These are phyloP conservation scores for Ormyrus rosae DNA, from an alignment of 2,888 invertebrate species.

Conservation along the genomic window DNA sequence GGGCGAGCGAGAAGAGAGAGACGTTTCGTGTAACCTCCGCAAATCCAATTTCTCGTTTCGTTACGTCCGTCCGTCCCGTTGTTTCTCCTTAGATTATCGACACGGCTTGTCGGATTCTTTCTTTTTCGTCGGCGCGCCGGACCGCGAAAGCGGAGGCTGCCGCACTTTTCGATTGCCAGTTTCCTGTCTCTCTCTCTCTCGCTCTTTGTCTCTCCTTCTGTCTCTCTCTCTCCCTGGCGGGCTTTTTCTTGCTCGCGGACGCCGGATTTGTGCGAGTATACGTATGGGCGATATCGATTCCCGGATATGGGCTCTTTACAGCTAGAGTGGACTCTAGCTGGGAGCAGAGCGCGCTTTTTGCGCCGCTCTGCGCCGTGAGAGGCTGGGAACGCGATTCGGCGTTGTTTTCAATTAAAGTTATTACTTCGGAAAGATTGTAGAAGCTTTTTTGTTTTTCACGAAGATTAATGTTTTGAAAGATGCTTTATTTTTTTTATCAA, in stretches of 20 bases:
- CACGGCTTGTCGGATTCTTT: not conserved
- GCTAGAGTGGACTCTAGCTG: not conserved
- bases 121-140: not conserved
- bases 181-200: not conserved
- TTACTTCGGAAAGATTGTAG: too few species aligned
- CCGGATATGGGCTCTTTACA: not conserved
- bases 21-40: slow-evolving; percentile 43
- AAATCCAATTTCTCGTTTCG: slow-evolving; percentile 54
- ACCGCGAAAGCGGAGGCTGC: not conserved
- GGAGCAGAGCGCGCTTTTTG: not conserved
- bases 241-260: not conserved
- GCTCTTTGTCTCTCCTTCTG: not conserved
- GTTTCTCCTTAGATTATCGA: slow-evolving; percentile 25
- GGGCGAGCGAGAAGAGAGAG: not conserved
- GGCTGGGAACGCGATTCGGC: too few species aligned
- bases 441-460: too few species aligned
- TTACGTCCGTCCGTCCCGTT: slow-evolving; percentile 19
- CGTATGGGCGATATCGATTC: not conserved
- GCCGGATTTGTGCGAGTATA: not conserved
- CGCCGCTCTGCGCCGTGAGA: too few species aligned
- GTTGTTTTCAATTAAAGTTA: too few species aligned
- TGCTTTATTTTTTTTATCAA: too few species aligned
- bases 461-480: too few species aligned
- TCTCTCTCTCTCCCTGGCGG: too few species aligned
- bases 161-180: too few species aligned